These are phyloP conservation scores for Andrena haemorrhoa DNA, from an alignment of 2,888 invertebrate genomes.

Conservation along the genomic window DNA sequence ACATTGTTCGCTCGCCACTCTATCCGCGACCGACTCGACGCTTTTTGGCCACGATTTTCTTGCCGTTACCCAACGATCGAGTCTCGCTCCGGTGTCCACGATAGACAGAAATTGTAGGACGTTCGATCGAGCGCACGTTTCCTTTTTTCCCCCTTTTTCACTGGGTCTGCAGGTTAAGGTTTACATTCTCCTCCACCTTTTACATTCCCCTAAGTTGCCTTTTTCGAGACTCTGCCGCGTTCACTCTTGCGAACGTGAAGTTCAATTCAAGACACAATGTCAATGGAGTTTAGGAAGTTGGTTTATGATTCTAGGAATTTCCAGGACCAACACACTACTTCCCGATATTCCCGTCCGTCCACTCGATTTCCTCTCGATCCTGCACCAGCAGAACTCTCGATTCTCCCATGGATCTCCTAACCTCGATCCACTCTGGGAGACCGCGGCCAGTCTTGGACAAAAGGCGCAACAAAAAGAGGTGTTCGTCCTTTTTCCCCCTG, in stretches of 20 bases:
- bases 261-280: too few species aligned
- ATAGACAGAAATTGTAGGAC: not conserved
- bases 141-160: not conserved
- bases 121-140: not conserved
- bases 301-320: not conserved
- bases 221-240: not conserved
- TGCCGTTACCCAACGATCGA: slow-evolving; percentile 24
- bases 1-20: slow-evolving; percentile 20
- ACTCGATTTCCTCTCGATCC: too few species aligned
- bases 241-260: not conserved
- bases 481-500: slow-evolving; percentile 38
- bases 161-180: not conserved
- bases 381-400: slow-evolving; percentile 9
- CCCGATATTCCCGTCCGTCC: too few species aligned
- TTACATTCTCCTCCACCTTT: not conserved
- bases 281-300: too few species aligned
- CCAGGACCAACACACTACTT: not conserved
- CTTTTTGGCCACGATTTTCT: slow-evolving; percentile 42
- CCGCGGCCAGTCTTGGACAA: not conserved
- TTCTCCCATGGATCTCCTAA: slow-evolving; percentile 3
- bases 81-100: slow-evolving; percentile 30
- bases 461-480: slow-evolving; percentile 16
- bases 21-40: not conserved
- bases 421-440: slow-evolving; percentile 22
- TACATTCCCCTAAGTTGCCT: not conserved